These are phyloP conservation scores for Phoebastria nigripes DNA, from an alignment of 2,797 vertebrate species.

Conservation along the genomic window DNA sequence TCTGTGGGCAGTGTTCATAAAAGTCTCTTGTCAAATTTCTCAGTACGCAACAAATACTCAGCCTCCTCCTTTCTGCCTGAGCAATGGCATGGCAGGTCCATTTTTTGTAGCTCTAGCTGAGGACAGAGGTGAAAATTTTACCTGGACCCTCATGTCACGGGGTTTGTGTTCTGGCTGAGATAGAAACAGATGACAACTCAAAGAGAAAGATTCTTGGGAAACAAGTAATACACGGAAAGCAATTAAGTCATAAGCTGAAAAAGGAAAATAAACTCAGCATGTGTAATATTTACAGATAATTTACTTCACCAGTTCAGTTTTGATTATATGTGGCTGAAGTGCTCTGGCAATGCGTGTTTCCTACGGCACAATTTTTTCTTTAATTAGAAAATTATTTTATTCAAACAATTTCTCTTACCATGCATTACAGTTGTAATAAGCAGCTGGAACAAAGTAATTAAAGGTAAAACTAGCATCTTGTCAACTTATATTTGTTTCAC, in stretches of 20 bases:
- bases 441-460: not conserved
- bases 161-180: not conserved
- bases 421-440: not conserved
- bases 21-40: not conserved
- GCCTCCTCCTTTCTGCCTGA: not conserved
- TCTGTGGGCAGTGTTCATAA: not conserved
- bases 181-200: not conserved
- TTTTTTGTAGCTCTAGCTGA: not conserved
- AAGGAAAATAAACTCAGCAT: not conserved
- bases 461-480: not conserved
- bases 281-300: not conserved
- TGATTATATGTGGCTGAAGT: not conserved
- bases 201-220: not conserved
- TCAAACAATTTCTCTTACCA: not conserved
- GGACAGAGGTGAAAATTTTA: not conserved
- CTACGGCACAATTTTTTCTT: not conserved
- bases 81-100: not conserved
- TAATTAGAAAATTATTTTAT: not conserved
- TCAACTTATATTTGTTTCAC: not conserved
- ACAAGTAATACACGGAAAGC: not conserved
- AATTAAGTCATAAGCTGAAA: not conserved
- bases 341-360: not conserved
- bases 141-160: not conserved
- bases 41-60: not conserved
- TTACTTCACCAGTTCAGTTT: not conserved